Conservation (phyloP, 2,113 vertebrate species). For the Lamprologus callipterus region DNA sequence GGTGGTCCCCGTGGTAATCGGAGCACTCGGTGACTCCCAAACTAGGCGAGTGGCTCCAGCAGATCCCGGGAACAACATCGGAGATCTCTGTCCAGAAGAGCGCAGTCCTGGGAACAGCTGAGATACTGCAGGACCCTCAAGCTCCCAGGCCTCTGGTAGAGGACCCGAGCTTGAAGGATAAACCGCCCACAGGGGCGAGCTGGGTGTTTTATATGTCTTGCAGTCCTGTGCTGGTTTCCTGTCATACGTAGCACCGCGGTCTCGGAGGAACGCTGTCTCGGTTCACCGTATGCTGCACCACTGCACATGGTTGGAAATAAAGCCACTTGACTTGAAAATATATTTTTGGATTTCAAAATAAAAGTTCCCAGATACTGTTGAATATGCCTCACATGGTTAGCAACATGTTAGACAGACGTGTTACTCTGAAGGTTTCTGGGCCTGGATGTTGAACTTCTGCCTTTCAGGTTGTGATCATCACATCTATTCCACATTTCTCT, state of each 20-base stretch:
- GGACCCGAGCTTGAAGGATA: fast-evolving
- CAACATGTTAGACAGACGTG: not conserved
- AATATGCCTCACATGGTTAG: not conserved
- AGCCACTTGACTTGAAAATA: not conserved
- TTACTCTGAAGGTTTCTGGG: not conserved
- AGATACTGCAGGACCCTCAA: not conserved
- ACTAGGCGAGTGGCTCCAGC: fast-evolving
- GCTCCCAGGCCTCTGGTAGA: fast-evolving
- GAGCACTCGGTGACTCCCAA: not conserved
- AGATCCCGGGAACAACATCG: fast-evolving
- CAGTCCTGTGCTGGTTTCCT: fast-evolving
- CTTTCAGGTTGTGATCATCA: fast-evolving
- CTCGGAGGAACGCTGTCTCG: not conserved
- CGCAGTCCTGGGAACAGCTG: fast-evolving
- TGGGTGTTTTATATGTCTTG: not conserved
- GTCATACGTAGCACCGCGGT: not conserved
- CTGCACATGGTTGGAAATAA: not conserved
- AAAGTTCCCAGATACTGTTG: not conserved
- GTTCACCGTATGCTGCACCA: not conserved
- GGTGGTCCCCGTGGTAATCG: too few relatives aligned
- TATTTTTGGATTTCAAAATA: not conserved
- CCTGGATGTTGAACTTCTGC: not conserved
- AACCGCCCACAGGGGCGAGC: fast-evolving
- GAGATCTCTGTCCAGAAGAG: not conserved
- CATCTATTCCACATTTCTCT: not conserved